These are phyloP conservation scores for Etia nguti DNA, from an alignment of 2,113 vertebrate genomes.

Conservation along the genomic window DNA sequence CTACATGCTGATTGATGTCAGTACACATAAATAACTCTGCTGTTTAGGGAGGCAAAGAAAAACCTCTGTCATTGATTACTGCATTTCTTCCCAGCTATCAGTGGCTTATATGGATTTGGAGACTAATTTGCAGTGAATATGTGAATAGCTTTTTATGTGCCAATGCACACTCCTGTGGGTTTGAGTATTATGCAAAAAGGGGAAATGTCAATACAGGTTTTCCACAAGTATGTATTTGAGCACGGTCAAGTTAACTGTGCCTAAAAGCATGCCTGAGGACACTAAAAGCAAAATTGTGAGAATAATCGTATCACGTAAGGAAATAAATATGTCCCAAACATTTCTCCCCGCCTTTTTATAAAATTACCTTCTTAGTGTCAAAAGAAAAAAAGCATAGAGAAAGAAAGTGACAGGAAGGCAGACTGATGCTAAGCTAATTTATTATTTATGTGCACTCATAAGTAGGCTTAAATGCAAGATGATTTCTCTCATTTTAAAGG, in stretches of 20 bases:
- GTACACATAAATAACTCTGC: conserved; percentile 24
- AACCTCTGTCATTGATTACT: conserved; percentile 38
- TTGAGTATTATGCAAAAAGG: conserved; percentile 44
- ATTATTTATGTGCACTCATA: neutral
- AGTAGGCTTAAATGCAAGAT: neutral
- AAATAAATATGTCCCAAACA: neutral
- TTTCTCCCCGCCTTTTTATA: neutral
- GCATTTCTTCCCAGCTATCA: conserved; percentile 28
- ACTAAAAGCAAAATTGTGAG: neutral
- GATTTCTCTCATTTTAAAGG: neutral
- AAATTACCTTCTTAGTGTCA: neutral
- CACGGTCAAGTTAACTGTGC: neutral
- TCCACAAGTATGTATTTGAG: conserved; percentile 5
- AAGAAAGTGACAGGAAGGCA: neutral
- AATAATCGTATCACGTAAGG: neutral
- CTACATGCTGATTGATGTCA: neutral
- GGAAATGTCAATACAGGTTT: conserved; percentile 31
- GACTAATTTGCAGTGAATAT: conserved; percentile 46
- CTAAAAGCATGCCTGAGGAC: conserved; percentile 1
- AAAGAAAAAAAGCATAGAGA: neutral
- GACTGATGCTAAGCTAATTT: neutral
- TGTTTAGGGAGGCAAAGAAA: conserved; percentile 28
- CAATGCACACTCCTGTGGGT: neutral
- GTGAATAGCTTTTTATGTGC: conserved; percentile 33
- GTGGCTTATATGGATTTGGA: conserved; percentile 42